These are phyloP conservation scores for Jordanella pulchra DNA, from an alignment of 2,797 vertebrate genomes.

Conservation along the genomic window DNA sequence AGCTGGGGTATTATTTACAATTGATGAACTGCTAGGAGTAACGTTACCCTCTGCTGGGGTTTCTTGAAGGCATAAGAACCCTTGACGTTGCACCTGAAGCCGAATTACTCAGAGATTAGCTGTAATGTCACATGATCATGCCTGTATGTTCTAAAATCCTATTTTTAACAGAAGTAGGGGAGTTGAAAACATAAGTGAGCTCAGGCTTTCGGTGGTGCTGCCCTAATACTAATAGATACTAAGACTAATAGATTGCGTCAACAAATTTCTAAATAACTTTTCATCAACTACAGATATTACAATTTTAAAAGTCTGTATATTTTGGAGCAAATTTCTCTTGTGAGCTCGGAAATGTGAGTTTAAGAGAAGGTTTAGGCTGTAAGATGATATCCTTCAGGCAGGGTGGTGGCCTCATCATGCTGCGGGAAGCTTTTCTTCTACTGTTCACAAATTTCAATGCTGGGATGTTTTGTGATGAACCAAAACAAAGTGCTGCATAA, in stretches of 20 bases:
- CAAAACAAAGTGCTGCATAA: no score
- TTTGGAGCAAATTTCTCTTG: not conserved
- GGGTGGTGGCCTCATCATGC: not conserved
- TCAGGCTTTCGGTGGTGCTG: not conserved
- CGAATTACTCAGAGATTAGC: not conserved
- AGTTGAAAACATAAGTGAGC: not conserved
- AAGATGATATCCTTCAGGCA: not conserved
- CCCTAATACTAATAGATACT: not conserved
- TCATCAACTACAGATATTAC: not conserved
- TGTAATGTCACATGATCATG: not conserved
- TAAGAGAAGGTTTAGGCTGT: not conserved
- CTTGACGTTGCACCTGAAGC: not conserved
- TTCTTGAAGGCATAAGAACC: not conserved
- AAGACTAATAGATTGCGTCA: no score
- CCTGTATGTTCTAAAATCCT: not conserved
- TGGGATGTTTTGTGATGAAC: not conserved
- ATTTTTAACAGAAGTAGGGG: not conserved
- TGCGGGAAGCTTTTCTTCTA: not conserved
- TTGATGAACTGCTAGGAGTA: constrained; percentile 7
- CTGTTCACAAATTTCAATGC: not conserved
- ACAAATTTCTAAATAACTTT: not conserved
- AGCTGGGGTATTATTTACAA: not conserved
- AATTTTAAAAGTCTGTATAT: not conserved
- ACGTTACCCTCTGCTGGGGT: not conserved
- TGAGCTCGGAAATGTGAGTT: not conserved